Base-by-base conservation (phyloP, 2,888 invertebrate genomes). In the Dynastes grantii region DNA sequence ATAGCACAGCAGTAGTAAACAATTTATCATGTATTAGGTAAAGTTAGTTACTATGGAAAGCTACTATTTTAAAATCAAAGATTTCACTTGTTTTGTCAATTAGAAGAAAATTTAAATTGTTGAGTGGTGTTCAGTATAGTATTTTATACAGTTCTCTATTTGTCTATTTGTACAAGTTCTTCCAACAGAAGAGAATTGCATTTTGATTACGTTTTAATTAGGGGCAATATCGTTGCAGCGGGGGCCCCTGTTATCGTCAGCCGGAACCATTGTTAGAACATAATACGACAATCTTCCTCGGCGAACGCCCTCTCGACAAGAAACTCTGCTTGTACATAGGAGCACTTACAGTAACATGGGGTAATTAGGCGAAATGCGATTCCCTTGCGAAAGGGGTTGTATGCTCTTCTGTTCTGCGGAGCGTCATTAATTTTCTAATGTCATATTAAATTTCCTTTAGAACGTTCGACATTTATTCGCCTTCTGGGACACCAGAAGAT, bases 381-480 rank as follows among this genome's bases (percentile, higher is more conserved):
- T 81, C 81, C 82, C 78, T 79, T 79, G 77, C 80, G 80, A 81
- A 83, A 82, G 83, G 49, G 83, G 82, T 83, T 81, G 80, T 78
- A 78, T 81, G 81, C 82, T 81, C 79, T 80, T 80, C 80, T 81
- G 78, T 80, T 80, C 78, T 77, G 80, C 76, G 77, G 80, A 82
- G 82, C 81, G 80, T 83, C 84, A 84, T 84, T 84, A 84, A 84
- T 84, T 84, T 84, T 81, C 81, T 77, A 81, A 81, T 83, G 84
- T 84, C 84, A 83, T 83, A 84, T 83, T 82, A 83, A 83, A 84
- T 83, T 84, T 82, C 81, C 80, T 80, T 80, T 81, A 76, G 55
- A 79, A 73, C 79, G 71, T 76, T 78, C 80, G 77, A 78, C 76
- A 78, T 80, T 80, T 77, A 80, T 80, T 80, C 78, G 53, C 78